Percentiles rank a stretch among this genome's conserved stretches.
Conservation (phyloP, 2,797 vertebrate genomes). For the Bradypus variegatus region DNA sequence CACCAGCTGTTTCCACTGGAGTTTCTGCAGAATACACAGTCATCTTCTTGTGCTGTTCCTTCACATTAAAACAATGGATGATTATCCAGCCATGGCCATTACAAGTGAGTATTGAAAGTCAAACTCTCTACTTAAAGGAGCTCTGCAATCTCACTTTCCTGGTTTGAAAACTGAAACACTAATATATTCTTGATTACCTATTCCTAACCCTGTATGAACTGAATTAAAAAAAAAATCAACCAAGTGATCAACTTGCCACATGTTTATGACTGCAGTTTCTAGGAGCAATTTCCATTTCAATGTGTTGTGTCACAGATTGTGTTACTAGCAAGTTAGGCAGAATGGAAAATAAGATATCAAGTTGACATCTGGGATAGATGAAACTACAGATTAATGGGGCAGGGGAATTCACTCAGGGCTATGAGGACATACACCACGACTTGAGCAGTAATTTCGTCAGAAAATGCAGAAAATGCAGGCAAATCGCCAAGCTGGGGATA, state of each 20-base stretch:
- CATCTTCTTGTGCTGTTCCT: neutral
- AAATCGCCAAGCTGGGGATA: conserved; percentile 38
- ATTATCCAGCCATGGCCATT: neutral
- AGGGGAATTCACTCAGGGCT: conserved; percentile 43
- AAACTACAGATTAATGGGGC: conserved; percentile 61
- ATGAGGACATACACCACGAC: conserved; percentile 46
- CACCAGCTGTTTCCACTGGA: neutral
- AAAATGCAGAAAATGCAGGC: conserved; percentile 39
- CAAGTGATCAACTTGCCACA: conserved; percentile 54
- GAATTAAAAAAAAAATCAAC: conserved; percentile 58
- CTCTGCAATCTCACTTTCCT: neutral
- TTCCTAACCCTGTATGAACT: conserved; percentile 25
- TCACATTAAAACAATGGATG: neutral
- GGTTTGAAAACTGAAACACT: conserved; percentile 35
- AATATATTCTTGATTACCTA: fast-evolving
- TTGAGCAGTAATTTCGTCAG: conserved; percentile 60
- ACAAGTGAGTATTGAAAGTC: neutral
- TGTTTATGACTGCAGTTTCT: conserved; percentile 64
- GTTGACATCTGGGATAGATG: conserved; percentile 64
- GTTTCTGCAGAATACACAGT: neutral
- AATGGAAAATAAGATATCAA: conserved; percentile 42
- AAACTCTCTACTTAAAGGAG: neutral
- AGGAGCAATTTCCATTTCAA: conserved; percentile 65
- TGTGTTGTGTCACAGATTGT: conserved; percentile 60
- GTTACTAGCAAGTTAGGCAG: conserved; percentile 60